phyloP scores from a whole-genome alignment of 2,797 vertebrate genomes.

The Pangasius larnaudii region DNA sequence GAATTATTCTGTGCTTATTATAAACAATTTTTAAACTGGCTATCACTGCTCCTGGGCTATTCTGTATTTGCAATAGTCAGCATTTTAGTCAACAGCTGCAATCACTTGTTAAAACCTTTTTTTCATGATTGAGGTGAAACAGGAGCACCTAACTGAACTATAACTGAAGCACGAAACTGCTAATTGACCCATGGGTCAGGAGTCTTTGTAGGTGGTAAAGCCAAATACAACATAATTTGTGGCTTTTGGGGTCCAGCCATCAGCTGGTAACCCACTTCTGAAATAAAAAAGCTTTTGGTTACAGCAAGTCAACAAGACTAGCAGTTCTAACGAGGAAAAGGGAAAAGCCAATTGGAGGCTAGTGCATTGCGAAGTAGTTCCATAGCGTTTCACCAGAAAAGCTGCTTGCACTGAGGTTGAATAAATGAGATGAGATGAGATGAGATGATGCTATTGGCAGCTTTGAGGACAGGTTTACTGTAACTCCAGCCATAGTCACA shows the following conservation, averaged over 20 bases:
- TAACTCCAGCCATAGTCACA: not conserved
- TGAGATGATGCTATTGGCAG: not conserved
- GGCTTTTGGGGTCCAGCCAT: not conserved
- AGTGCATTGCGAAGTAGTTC: not conserved
- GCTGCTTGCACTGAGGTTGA: not conserved
- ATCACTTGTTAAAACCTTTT: not conserved
- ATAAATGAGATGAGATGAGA: not conserved
- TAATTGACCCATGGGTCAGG: not conserved
- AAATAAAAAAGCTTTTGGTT: not conserved
- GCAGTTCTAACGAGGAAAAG: not conserved
- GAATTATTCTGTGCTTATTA: not conserved
- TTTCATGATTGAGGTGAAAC: not conserved
- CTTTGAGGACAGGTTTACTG: not conserved
- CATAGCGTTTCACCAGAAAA: not conserved
- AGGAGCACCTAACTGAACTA: not conserved
- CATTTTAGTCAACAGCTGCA: not conserved
- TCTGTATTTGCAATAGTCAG: not conserved
- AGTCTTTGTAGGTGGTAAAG: not conserved
- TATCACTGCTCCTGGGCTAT: not conserved
- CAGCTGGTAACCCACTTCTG: not conserved
- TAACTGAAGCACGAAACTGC: not conserved
- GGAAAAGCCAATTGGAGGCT: not conserved
- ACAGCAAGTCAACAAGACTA: not conserved
- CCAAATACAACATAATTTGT: not conserved
- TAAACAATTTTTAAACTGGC: not conserved